Evolutionary conservation across 1,140 invertebrate species (phyloP), one percentile per base, ranked within the genome.

Genomic region (Stenopsyche tienmushanensis): DNA sequence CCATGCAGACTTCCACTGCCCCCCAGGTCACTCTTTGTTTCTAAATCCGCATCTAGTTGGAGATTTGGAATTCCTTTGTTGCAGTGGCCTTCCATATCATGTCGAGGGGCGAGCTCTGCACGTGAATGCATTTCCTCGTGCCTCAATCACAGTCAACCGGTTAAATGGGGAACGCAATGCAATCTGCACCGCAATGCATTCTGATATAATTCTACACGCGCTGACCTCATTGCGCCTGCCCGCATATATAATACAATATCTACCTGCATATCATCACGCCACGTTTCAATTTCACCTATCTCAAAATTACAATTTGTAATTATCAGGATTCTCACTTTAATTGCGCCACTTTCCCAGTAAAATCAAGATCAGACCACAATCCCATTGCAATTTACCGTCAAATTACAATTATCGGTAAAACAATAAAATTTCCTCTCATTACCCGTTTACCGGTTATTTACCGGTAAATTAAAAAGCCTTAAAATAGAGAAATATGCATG

Each of bases 21-120:
- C n/a, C n/a, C n/a, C 18, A 21, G 49, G 49, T 52, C 49, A 52
- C 25, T 52, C 49, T 52, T 52, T 52, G 49, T 52, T 52, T 52
- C 49, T 25, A 52, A 25, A 23, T 23, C 9, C 15, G 18, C 49
- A 17, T 20, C 44, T 45, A 20, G 25, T 13, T 25, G 18, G n/a
- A 23, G 49, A 52, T 52, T 52, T 21, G 49, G 18, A 52, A 52
- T 52, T 52, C 49, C 49, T 52, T 52, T 52, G 49, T 52, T 25
- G 49, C n/a, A 13, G 15, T 21, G 49, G 25, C 15, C 49, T 23
- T 52, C 49, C 44, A 17, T 3, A 15, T 2, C 44, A 13, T 13
- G 15, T 17, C 3, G 13, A 45, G 44, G 21, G 13, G 20, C 13
- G 49, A 23, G n/a, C 49, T 5, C 5, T 10, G 49, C 49, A 52